Conservation (phyloP, 2,113 vertebrate species). For the Anhinga rufa region DNA sequence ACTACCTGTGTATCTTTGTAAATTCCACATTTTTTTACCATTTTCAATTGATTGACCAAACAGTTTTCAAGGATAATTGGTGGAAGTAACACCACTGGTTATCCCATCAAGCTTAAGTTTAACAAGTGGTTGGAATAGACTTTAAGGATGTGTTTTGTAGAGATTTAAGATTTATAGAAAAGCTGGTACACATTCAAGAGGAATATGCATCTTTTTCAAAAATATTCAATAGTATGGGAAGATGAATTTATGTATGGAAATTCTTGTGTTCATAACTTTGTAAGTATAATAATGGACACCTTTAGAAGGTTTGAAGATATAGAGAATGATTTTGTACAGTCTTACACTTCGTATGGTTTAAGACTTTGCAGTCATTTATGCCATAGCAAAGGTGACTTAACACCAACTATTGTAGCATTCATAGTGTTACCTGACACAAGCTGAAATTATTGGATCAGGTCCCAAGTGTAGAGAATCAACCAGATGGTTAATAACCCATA, state of each 20-base stretch:
- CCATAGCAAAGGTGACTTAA: not conserved
- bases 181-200: not conserved
- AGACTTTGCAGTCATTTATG: not conserved
- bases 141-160: not conserved
- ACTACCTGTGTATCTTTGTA: not conserved
- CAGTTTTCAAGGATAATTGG: not conserved
- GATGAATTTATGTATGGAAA: not conserved
- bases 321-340: not conserved
- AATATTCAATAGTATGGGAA: not conserved
- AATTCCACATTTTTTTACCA: not conserved
- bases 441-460: not conserved
- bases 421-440: not conserved
- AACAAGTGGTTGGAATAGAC: not conserved
- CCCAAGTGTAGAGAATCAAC: not conserved
- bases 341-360: not conserved
- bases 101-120: not conserved
- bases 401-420: not conserved
- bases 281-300: not conserved
- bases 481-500: not conserved
- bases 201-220: not conserved
- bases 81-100: not conserved
- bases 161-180: not conserved
- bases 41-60: not conserved
- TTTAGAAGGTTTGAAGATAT: not conserved
- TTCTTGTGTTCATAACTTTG: not conserved